Base-by-base conservation (phyloP, 1,140 invertebrate genomes). In the Cheumatopsyche charites region DNA sequence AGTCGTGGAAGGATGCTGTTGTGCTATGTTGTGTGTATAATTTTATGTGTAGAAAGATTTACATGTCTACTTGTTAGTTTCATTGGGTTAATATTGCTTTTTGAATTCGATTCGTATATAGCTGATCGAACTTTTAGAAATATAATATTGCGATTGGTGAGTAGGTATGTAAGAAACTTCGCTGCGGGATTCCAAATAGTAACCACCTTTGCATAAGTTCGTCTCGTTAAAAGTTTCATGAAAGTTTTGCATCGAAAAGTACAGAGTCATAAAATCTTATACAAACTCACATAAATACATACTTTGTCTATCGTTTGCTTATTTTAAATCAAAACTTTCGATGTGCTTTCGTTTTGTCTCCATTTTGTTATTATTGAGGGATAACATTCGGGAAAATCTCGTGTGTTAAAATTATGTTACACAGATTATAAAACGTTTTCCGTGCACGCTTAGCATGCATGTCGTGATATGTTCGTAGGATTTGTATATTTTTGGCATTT, bases 181-280 rank as follows among this genome's bases (percentile, higher is more conserved):
- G 47, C 47, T 52, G n/a, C 5, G 47, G 19, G 15, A 52, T 52
- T 52, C 15, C n/a, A 52, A 52, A 52, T 52, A 58, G 17, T 9
- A 58, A 19, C 15, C 49, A 23, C 49, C 15, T 19, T 58, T 25
- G 55, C 55, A 58, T 58, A 58, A 58, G 55, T 58, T 58, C 55
- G 55, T 23, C 55, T 58, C 55, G 55, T 58, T 58, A 58, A 58
- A 58, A 58, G 55, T 58, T 58, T 3, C 23, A 23, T 23, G 21
- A 58, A 58, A 58, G 1, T 58, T 58, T 58, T 23, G n/a, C 55
- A 19, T 58, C 55, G 19, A 58, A 52, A 58, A 58, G 17, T 58
- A 58, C 55, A 6, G 25, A 58, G 55, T 58, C 55, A 58, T 58
- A 58, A 58, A 58, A 58, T 58, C 55, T 58, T 58, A 58, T 58